Evolutionary conservation across 64 coral and sea anemone genomes (phyloP).

Genomic region (Pocillopora damicornis): DNA sequence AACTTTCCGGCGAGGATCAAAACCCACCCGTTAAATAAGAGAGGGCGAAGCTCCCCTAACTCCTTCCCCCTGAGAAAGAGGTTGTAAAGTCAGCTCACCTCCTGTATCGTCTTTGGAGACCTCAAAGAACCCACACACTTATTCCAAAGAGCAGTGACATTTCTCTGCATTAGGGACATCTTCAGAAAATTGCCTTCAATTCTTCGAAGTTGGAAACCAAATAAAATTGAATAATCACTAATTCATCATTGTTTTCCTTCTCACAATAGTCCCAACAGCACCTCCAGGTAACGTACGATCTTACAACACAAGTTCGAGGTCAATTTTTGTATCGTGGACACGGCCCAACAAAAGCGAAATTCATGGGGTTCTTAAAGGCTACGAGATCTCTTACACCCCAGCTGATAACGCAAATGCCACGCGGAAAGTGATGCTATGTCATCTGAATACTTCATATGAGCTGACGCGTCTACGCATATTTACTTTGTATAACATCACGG

Average conservation of each 20-base stretch:
- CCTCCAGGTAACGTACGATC: constrained; percentile 41
- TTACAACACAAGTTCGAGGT: constrained; percentile 22
- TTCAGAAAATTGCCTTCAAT: no score
- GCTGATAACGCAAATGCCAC: background rate
- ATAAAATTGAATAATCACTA: no score
- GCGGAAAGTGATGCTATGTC: constrained; percentile 16
- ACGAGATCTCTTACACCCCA: constrained; percentile 7
- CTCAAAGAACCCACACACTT: no score
- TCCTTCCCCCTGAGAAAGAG: no score
- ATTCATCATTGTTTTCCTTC: background rate
- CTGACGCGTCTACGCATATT: background rate
- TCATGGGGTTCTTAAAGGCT: constrained; percentile 52
- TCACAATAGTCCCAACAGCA: constrained; percentile 35
- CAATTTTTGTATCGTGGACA: constrained; percentile 38
- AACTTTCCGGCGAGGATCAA: no score
- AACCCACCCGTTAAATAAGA: no score
- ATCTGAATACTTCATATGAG: background rate
- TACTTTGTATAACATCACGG: constrained; percentile 28
- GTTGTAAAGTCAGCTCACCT: no score
- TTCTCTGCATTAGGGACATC: no score
- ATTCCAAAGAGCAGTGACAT: no score
- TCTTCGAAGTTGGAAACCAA: no score
- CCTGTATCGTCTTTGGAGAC: no score
- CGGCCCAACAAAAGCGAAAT: background rate
- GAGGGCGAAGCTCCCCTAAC: no score